Evolutionary conservation across 2,113 vertebrate species (phyloP), one percentile per base, ranked within the genome.

Genomic region (Chionomys nivalis): DNA sequence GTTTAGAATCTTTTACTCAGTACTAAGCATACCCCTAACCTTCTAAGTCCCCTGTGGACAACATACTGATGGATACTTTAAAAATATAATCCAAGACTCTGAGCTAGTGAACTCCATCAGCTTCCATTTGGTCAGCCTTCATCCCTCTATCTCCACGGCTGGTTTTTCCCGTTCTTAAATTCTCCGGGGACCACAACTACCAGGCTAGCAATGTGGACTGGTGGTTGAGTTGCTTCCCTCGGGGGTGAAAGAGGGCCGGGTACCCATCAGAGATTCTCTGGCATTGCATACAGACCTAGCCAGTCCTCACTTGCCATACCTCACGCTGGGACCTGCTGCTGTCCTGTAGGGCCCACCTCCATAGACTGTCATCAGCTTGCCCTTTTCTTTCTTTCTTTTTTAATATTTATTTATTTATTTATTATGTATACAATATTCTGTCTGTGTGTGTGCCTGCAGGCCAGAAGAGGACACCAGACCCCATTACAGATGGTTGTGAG

Each of bases 1-100:
- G 13, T 87, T 94, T 87, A 85, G 70, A 95, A 66, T 87, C 44
- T 96, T 95, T 85, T 78, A 31, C 89, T 65, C 85, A 42, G 36
- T 72, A 89, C 26, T 91, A 75, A 79, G 75, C 55, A 89, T 61
- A 66, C 55, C 65, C 72, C 16, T 61, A 82, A 75, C 31, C 68
- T 17, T 70, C 52, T 44, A 33, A 65, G n/a, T 66, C 82, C 47
- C 82, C 39, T 85, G 16, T 33, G 63, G 28, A 21, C 39, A 85
- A 85, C 26, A 65, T 33, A 44, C 39, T 44, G 8, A 42, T 31
- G 33, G 61, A 65, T 33, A 63, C 23, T 42, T 83, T 17, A 52
- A 52, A 36, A 58, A 4, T 5, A 76, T n/a, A 24, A 83, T 85
- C 26, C 19, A 85, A 39, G 52, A 63, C 81, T 19, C 58, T 17